These are phyloP conservation scores for Pycnomerus fuliginosus DNA, from an alignment of 2,888 invertebrate genomes.

Conservation along the genomic window DNA sequence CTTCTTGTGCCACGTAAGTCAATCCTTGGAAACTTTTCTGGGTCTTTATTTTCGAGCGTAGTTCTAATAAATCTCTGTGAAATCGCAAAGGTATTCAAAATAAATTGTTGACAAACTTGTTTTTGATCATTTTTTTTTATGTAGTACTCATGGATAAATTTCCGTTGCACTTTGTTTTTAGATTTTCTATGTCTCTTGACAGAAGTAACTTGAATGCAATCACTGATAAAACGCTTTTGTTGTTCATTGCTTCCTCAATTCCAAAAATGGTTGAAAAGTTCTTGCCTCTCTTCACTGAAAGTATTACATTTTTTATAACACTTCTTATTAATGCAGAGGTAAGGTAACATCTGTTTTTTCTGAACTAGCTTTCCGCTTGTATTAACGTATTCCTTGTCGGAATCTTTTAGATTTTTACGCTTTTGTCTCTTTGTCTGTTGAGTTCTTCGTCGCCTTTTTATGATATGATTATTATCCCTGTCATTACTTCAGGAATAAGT, in stretches of 20 bases:
- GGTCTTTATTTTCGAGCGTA: background rate
- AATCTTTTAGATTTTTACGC: background rate
- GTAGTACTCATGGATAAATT: background rate
- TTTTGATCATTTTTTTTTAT: background rate
- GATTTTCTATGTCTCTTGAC: conserved; percentile 1
- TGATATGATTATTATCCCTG: too few relatives aligned
- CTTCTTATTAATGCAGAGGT: background rate
- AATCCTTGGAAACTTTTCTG: too few relatives aligned
- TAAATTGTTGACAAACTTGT: background rate
- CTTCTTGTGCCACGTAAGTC: too few relatives aligned
- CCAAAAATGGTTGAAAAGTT: background rate
- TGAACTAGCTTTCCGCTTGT: background rate
- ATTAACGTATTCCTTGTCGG: background rate
- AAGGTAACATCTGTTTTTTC: background rate
- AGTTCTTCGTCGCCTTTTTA: too few relatives aligned
- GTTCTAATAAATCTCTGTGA: background rate
- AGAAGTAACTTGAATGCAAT: background rate
- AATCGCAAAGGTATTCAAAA: background rate
- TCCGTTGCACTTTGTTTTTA: background rate
- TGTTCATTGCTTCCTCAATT: background rate
- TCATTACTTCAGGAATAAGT: too few relatives aligned
- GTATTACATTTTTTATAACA: background rate
- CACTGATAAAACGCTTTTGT: background rate
- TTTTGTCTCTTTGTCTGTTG: background rate
- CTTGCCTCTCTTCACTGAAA: background rate